Percentiles rank a stretch among this genome's conserved stretches.
Conservation (phyloP, 2,888 invertebrate genomes). For the Machimus rusticus region DNA sequence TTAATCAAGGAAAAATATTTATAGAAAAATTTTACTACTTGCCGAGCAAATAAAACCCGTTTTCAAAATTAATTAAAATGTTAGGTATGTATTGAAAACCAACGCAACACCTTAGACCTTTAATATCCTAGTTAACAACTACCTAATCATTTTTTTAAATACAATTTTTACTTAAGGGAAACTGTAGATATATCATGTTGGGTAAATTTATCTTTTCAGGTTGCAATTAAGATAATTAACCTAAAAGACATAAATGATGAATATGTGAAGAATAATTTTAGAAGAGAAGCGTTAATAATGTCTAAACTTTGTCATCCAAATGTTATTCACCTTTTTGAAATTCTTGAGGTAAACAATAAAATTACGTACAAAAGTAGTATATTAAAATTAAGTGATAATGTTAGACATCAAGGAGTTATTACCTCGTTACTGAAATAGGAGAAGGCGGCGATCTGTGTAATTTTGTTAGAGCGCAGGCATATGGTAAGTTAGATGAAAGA, state of each 20-base stretch:
- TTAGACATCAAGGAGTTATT: conserved; percentile 74
- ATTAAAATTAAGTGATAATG: conserved; percentile 42
- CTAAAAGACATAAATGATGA: conserved; percentile 75
- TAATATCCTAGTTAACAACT: no score
- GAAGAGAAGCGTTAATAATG: conserved; percentile 76
- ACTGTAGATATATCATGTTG: no score
- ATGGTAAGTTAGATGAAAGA: conserved; percentile 67
- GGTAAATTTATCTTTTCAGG: conserved; percentile 64
- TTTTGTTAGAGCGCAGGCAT: conserved; percentile 69
- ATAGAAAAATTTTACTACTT: no score
- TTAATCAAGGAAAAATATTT: not conserved
- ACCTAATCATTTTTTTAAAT: no score
- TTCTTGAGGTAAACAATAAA: conserved; percentile 50
- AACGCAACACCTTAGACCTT: no score
- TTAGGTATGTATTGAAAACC: no score
- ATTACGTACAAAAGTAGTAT: not conserved
- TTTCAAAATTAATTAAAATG: no score
- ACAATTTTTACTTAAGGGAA: not conserved
- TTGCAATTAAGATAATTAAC: conserved; percentile 80
- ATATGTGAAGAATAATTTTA: conserved; percentile 74
- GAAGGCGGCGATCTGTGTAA: conserved; percentile 75
- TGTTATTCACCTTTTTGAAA: conserved; percentile 74
- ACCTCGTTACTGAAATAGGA: conserved; percentile 77
- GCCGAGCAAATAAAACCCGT: no score
- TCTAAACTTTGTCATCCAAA: conserved; percentile 75